Evolutionary conservation across 1,140 invertebrate genomes (phyloP), one percentile per base, ranked within the genome.

Genomic region (Leguminivora glycinivorella): DNA sequence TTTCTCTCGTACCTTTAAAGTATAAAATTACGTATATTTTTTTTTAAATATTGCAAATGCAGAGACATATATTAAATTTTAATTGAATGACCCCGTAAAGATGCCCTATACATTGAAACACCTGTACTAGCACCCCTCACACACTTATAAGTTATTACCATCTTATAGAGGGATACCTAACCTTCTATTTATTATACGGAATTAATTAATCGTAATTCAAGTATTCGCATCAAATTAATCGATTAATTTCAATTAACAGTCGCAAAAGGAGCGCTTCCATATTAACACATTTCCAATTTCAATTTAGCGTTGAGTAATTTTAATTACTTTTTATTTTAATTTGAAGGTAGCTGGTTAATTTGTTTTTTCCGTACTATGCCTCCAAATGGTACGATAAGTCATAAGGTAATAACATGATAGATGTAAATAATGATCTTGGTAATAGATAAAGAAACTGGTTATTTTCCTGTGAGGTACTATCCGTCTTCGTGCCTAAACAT

Each of bases 221-320:
- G n/a, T 29, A 17, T 29, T 63, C 58, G 25, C 58, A 63, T 63
- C 58, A 29, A 63, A 29, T 63, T 29, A 26, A 26, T 58, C n/a
- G 56, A 63, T 63, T 63, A 63, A 63, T 63, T 63, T 63, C 25
- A 63, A 63, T 63, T 63, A 58, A 25, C 56, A n/a, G 19, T 63
- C 58, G 58, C 25, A 31, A 58, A 58, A 58, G 56, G 22, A 58
- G 7, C 22, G 56, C 56, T 60, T 60, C 56, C 25, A 60, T 29
- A 29, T 60, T 60, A 60, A 26, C 12, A 60, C 56, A 60, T 63
- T 63, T 63, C 58, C 58, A 63, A 63, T 63, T 29, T 63, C 58
- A 63, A 29, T 29, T 52, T 63, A 63, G 26, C 58, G 58, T 29
- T 17, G 29, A 17, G 14, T 29, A 63, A 29, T 60, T 63, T 63